Percentiles rank a stretch among this genome's conserved stretches.
Evolutionary conservation across 2,797 vertebrate species (phyloP).

Genomic region (Spheniscus humboldti): DNA sequence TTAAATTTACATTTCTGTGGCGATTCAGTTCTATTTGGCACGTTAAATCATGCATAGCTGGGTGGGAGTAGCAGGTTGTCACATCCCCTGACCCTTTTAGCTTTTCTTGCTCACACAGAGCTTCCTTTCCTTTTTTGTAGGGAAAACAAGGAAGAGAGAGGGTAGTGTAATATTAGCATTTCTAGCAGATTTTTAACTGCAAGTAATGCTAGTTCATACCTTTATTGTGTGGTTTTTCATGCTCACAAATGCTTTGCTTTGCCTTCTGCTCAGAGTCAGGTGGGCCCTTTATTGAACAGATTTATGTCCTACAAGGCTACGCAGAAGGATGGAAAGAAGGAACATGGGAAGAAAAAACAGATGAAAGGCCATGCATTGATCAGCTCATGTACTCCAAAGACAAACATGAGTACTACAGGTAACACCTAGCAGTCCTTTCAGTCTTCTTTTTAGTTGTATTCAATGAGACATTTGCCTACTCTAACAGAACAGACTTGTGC

Average conservation of each 20-base stretch:
- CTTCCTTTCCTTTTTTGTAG: not conserved
- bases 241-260: not conserved
- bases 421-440: not conserved
- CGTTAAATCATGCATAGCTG: not conserved
- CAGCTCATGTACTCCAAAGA: slow-evolving; percentile 87
- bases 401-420: slow-evolving; percentile 93
- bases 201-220: not conserved
- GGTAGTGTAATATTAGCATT: not conserved
- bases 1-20: not conserved
- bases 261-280: slow-evolving; percentile 83
- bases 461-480: not conserved
- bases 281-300: slow-evolving; percentile 92
- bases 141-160: not conserved
- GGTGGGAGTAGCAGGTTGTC: not conserved
- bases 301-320: slow-evolving; percentile 90
- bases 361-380: slow-evolving; percentile 89
- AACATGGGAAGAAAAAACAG: slow-evolving; percentile 94
- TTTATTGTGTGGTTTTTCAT: rapidly evolving
- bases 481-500: not conserved
- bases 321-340: slow-evolving; percentile 95
- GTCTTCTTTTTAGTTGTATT: not conserved
- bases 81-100: not conserved
- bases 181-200: not conserved
- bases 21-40: not conserved
- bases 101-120: not conserved